Conservation (phyloP, 1,140 invertebrate species). For the Mizuhopecten yessoensis region DNA sequence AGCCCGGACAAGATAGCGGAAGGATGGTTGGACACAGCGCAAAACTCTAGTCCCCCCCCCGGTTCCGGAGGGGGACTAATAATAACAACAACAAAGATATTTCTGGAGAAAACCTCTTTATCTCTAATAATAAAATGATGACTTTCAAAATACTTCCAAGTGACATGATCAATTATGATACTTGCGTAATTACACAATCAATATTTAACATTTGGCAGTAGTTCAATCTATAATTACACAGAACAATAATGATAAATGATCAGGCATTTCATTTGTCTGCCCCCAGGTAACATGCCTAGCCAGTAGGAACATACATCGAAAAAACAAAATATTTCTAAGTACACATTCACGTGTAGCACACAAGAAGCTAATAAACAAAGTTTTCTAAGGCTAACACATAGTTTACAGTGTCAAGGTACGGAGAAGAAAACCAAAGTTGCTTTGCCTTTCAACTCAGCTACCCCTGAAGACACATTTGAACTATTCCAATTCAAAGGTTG, state of each 20-base stretch:
- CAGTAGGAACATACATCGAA: neutral
- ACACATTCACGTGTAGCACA: neutral
- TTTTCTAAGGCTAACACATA: neutral
- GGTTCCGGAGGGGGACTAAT: too few relatives aligned
- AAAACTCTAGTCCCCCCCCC: too few relatives aligned
- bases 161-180: conserved; percentile 27
- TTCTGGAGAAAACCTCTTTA: conserved; percentile 32
- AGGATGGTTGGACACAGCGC: too few relatives aligned
- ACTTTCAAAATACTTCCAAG: conserved; percentile 39
- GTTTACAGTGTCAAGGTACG: too few relatives aligned
- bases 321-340: neutral
- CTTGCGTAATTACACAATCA: neutral
- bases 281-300: neutral
- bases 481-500: too few relatives aligned
- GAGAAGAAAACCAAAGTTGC: too few relatives aligned
- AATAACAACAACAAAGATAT: neutral
- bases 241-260: neutral
- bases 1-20: too few relatives aligned
- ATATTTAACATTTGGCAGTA: conserved; percentile 15
- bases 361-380: neutral
- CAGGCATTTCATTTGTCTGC: neutral
- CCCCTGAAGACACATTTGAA: too few relatives aligned
- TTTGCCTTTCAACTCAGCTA: too few relatives aligned
- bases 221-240: conserved; percentile 31
- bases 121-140: conserved; percentile 20